A percentile compares a stretch with the other conserved stretches of the same genome.
These are phyloP conservation scores for Anas georgica DNA, from an alignment of 2,797 vertebrate species.

Conservation along the genomic window DNA sequence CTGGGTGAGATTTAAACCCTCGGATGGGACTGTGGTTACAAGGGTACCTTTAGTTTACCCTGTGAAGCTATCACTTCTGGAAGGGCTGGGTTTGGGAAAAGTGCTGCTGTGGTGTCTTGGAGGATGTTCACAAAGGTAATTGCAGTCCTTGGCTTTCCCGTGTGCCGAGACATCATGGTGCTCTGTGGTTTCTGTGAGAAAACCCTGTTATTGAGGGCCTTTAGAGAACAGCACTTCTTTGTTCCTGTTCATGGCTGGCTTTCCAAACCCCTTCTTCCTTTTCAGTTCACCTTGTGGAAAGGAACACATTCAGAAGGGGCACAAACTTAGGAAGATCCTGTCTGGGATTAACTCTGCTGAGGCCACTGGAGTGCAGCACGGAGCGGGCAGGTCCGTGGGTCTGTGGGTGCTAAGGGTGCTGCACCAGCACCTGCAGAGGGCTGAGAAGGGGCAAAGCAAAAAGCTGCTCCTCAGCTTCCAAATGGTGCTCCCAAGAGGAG, in stretches of 20 bases:
- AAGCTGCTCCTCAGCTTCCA: not conserved
- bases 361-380: not conserved
- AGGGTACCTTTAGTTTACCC: not conserved
- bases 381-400: accelerated
- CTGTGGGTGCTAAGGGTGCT: not conserved
- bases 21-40: not conserved
- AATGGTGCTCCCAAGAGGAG: not conserved
- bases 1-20: not conserved
- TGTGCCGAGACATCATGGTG: not conserved
- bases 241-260: not conserved
- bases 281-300: not conserved
- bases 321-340: not conserved
- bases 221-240: not conserved
- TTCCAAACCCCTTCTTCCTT: not conserved
- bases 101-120: not conserved
- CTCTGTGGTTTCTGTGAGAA: not conserved
- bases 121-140: not conserved
- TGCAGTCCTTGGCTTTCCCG: not conserved
- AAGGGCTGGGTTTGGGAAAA: not conserved
- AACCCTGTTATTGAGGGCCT: not conserved
- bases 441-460: not conserved
- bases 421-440: not conserved
- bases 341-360: not conserved
- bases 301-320: not conserved
- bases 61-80: not conserved